Evolutionary conservation across 2,888 invertebrate genomes (phyloP).

Genomic region (Epirrhoe tristata): DNA sequence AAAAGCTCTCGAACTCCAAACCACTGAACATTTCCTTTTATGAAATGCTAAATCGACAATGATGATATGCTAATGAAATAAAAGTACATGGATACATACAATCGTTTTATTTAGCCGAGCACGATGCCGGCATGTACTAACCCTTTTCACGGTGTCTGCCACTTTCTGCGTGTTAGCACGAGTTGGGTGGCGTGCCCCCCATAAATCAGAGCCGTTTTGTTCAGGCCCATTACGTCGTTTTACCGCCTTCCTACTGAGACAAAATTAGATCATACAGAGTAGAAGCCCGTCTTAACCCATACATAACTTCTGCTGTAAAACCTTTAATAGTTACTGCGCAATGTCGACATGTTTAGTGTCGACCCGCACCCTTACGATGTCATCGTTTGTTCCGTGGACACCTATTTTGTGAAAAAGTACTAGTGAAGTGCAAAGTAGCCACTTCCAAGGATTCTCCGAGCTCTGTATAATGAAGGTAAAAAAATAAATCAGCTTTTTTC

Average conservation of each 20-base stretch:
- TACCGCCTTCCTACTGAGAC: slow-evolving; percentile 80
- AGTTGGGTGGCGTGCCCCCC: slow-evolving; percentile 70
- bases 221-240: slow-evolving; percentile 79
- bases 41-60: slow-evolving; percentile 18
- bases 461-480: slow-evolving; percentile 13
- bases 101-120: slow-evolving; percentile 60
- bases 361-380: slow-evolving; percentile 46
- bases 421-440: slow-evolving; percentile 9
- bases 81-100: slow-evolving; percentile 40
- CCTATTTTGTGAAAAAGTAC: slow-evolving; percentile 27
- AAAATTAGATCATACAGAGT: slow-evolving; percentile 80
- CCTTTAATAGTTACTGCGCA: slow-evolving; percentile 69
- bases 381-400: slow-evolving; percentile 46
- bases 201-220: slow-evolving; percentile 81
- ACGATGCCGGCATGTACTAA: slow-evolving; percentile 66
- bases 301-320: slow-evolving; percentile 75
- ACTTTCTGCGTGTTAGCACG: slow-evolving; percentile 75
- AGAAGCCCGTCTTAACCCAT: slow-evolving; percentile 66
- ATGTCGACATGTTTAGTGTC: slow-evolving; percentile 58
- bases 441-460: slow-evolving; percentile 10
- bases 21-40: slow-evolving; percentile 9
- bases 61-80: slow-evolving; percentile 47
- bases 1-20: neutral
- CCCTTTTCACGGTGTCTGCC: slow-evolving; percentile 75
- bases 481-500: slow-evolving; percentile 31